Evolutionary conservation across 1,140 invertebrate genomes (phyloP).

Genomic region (Magallana angulata): DNA sequence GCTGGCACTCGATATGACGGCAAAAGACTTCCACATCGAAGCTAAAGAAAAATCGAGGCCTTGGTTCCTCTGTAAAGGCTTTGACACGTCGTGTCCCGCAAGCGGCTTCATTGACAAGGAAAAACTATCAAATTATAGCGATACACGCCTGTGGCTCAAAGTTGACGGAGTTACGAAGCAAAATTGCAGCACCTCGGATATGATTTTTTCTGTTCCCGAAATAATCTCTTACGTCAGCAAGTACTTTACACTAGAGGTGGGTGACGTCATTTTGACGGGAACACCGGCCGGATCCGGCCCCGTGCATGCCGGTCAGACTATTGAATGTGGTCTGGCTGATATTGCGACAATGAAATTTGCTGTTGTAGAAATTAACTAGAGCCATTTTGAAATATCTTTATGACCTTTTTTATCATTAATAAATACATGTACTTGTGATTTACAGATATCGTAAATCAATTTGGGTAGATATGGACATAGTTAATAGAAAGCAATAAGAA

Average conservation of each 20-base stretch:
- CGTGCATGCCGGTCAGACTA: conserved; percentile 85
- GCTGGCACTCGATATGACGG: conserved; percentile 89
- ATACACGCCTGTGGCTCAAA: conserved; percentile 83
- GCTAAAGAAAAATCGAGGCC: conserved; percentile 85
- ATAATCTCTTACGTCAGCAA: conserved; percentile 86
- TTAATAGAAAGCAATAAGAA: no score
- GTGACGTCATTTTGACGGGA: conserved; percentile 89
- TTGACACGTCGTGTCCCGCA: conserved; percentile 90
- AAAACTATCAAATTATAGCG: conserved; percentile 83
- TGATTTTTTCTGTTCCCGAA: conserved; percentile 86
- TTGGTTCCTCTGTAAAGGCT: conserved; percentile 89
- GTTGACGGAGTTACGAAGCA: conserved; percentile 77
- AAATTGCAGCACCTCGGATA: conserved; percentile 84
- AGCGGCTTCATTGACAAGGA: conserved; percentile 84
- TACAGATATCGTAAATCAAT: no score
- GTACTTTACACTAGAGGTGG: conserved; percentile 87
- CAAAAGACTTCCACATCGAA: conserved; percentile 81
- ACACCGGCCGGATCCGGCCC: conserved; percentile 87
- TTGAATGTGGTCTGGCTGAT: conserved; percentile 85
- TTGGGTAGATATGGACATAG: no score
- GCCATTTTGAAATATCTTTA: background rate
- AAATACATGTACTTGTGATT: no score
- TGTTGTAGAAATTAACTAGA: conserved; percentile 63
- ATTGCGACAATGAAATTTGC: conserved; percentile 82
- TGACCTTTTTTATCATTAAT: no score